Conservation (phyloP, 2,113 vertebrate genomes). For the Orcinus orca region DNA sequence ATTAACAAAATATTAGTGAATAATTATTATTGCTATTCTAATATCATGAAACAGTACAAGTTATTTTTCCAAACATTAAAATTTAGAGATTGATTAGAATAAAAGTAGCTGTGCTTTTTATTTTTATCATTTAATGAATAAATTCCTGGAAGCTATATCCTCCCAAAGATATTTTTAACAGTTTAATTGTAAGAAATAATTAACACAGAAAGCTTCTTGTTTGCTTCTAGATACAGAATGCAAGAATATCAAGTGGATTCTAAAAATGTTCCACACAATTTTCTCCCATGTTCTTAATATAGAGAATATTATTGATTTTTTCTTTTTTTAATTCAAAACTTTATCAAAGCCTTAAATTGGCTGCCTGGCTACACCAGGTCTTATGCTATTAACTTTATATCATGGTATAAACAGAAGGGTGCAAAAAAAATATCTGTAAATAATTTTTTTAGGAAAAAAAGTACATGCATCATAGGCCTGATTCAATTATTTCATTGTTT, state of each 20-base stretch:
- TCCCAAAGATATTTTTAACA: conserved; percentile 69
- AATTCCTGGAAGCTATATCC: conserved; percentile 51
- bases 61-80: conserved; percentile 52
- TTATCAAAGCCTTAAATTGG: background rate
- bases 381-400: background rate
- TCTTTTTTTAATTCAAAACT: background rate
- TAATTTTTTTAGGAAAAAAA: background rate
- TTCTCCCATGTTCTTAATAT: background rate
- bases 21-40: conserved; percentile 28
- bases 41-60: background rate
- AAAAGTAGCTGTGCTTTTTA: conserved; percentile 37
- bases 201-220: conserved; percentile 58
- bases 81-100: conserved; percentile 13
- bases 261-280: conserved; percentile 38
- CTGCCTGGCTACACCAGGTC: background rate
- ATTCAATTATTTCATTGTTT: background rate
- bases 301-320: background rate
- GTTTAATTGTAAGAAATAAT: conserved; percentile 66
- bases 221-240: conserved; percentile 58
- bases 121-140: conserved; percentile 60
- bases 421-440: background rate
- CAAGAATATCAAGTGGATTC: conserved; percentile 46
- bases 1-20: conserved; percentile 11
- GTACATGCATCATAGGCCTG: background rate
- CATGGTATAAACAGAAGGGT: background rate